Evolutionary conservation across 1,140 invertebrate species (phyloP).

Genomic region (Uloborus diversus): DNA sequence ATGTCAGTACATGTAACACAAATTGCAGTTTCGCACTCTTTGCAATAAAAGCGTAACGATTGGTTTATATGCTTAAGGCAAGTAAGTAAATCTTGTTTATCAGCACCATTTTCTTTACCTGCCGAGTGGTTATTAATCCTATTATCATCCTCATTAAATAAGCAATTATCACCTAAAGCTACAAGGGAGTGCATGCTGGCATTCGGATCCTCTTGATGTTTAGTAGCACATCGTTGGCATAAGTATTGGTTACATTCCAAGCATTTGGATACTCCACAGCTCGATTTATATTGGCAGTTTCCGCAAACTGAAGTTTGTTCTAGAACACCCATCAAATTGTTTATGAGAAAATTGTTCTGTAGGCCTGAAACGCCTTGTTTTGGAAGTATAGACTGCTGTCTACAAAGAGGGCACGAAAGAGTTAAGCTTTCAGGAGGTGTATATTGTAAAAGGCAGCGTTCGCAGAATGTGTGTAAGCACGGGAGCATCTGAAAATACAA

Average conservation of each 20-base stretch:
- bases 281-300: constrained; percentile 57
- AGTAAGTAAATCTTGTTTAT: constrained; percentile 59
- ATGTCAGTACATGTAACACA: constrained; percentile 70
- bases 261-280: constrained; percentile 27
- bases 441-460: constrained; percentile 65
- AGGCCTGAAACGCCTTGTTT: constrained; percentile 68
- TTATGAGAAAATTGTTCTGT: constrained; percentile 68
- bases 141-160: constrained; percentile 34
- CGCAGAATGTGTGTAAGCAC: constrained; percentile 68
- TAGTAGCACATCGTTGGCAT: constrained; percentile 56
- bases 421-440: constrained; percentile 67
- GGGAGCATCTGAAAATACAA: constrained; percentile 64
- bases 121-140: background rate
- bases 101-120: constrained; percentile 5
- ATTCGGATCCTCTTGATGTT: constrained; percentile 30
- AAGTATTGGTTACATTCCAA: constrained; percentile 60
- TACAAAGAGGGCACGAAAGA: constrained; percentile 70
- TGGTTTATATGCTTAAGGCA: constrained; percentile 66
- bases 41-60: constrained; percentile 69
- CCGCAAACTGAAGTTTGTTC: constrained; percentile 59
- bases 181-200: constrained; percentile 29
- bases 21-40: constrained; percentile 70
- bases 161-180: constrained; percentile 23
- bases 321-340: constrained; percentile 67
- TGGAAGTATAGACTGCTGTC: constrained; percentile 70